Evolutionary conservation across 2,888 invertebrate species (phyloP), one percentile per base, ranked within the genome.

Genomic region (Cryptosula pallasiana): DNA sequence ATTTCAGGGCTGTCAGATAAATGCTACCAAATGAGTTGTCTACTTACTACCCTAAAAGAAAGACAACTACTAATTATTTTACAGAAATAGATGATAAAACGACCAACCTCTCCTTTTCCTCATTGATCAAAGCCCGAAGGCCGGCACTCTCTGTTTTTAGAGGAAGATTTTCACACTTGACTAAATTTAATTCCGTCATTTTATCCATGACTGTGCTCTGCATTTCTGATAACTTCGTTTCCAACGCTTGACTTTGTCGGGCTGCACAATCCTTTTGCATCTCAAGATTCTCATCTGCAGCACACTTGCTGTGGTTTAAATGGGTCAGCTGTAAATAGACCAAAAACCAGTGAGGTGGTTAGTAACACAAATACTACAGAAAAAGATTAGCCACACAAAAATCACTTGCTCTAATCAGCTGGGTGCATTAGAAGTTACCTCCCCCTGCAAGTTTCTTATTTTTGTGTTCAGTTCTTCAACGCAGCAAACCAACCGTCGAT

Each of bases 371-470:
- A 45, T 45, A 45, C 45, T 20, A 13, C 9, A 45, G 45, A 13
- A 20, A 45, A 20, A 5, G 5, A 20, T 45, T 13, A 45, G 45
- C 20, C 20, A 20, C 9, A 45, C 45, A 45, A 13, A 45, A 45
- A 45, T 45, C 45, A 45, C 45, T 45, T 13, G 45, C n/a, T n/a
- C n/a, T n/a, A 45, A 45, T 45, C 20, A 45, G 45, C 9, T 45
- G 5, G 20, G 20, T 45, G 45, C 20, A 20, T 45, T 13, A 45
- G 5, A 45, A 57, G 25, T 32, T 63, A 63, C 63, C 32, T 63
- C 63, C 27, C 63, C 63, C 32, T 63, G 63, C n/a, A 63, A 5
- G 3, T 63, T 63, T 32, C 63, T 63, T 27, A 63, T 63, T 63
- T 63, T 9, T 3, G 32, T 27, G 27, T 63, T 63, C 32, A 63